These are phyloP conservation scores for Cassiopea andromeda DNA, from an alignment of 30 jellyfish, hydroid and myxozoan genomes.

Conservation along the genomic window DNA sequence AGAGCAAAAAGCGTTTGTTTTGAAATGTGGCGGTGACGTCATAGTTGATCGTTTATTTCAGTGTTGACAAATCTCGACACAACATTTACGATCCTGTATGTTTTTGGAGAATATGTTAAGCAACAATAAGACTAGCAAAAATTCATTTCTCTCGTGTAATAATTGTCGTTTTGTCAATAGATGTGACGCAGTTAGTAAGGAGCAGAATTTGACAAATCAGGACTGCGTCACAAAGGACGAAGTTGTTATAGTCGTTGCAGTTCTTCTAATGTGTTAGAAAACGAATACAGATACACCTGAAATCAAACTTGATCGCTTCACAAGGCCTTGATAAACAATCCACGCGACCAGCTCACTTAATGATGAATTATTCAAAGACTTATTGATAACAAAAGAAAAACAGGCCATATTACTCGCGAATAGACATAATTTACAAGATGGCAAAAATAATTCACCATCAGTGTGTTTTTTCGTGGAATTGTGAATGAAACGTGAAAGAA, in stretches of 20 bases:
- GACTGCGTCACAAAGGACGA: neutral
- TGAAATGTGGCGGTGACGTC: constrained; percentile 9
- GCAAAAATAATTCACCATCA: neutral
- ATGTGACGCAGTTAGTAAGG: neutral
- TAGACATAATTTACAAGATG: neutral
- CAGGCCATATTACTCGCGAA: neutral
- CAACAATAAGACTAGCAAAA: neutral
- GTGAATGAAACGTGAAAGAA: neutral
- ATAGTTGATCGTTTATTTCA: neutral
- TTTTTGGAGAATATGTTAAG: neutral
- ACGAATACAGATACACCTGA: neutral
- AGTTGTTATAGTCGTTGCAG: neutral
- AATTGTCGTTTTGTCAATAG: neutral
- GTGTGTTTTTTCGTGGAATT: neutral
- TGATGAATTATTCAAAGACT: neutral
- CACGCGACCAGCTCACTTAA: constrained; percentile 19
- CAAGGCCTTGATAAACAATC: constrained; percentile 2
- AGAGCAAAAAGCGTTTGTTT: neutral
- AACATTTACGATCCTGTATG: neutral
- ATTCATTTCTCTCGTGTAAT: neutral
- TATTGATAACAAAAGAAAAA: neutral
- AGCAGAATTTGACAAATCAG: neutral
- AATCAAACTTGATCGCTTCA: neutral
- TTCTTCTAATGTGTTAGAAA: no score
- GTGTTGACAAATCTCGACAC: neutral